Conservation (phyloP, 2,797 vertebrate genomes). For the Anabas testudineus region DNA sequence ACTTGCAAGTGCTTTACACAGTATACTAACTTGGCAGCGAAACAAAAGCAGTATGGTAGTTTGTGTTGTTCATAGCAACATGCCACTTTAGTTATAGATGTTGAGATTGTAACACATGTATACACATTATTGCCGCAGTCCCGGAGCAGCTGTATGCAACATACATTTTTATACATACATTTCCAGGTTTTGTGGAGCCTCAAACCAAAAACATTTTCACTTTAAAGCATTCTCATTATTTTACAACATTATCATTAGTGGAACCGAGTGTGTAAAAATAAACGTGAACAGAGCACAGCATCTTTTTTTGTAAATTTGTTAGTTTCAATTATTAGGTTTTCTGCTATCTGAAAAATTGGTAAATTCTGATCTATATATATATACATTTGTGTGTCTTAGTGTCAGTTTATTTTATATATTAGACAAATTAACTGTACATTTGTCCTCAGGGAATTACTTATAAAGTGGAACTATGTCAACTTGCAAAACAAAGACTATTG, state of each 20-base stretch:
- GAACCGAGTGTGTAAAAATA: neutral
- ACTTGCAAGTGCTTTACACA: slow-evolving; percentile 15
- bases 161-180: slow-evolving; percentile 16
- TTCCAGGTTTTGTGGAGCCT: neutral
- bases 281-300: neutral
- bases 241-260: neutral
- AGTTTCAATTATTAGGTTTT: neutral
- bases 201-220: neutral
- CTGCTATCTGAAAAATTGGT: neutral
- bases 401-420: neutral
- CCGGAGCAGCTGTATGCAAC: slow-evolving; percentile 21
- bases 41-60: slow-evolving; percentile 29
- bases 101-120: slow-evolving; percentile 30
- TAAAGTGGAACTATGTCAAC: slow-evolving; percentile 20
- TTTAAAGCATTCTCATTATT: neutral
- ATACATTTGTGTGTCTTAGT: neutral
- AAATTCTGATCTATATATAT: no score
- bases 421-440: slow-evolving; percentile 13
- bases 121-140: neutral
- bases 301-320: neutral
- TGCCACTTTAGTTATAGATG: slow-evolving; percentile 23
- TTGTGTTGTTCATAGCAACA: slow-evolving; percentile 34
- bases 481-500: slow-evolving; percentile 69
- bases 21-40: slow-evolving; percentile 44
- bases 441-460: slow-evolving; percentile 7